A percentile compares a stretch with the other conserved stretches of the same genome.
phyloP scores from a whole-genome alignment of 2,888 invertebrate genomes.

The Acrobasis suavella region DNA sequence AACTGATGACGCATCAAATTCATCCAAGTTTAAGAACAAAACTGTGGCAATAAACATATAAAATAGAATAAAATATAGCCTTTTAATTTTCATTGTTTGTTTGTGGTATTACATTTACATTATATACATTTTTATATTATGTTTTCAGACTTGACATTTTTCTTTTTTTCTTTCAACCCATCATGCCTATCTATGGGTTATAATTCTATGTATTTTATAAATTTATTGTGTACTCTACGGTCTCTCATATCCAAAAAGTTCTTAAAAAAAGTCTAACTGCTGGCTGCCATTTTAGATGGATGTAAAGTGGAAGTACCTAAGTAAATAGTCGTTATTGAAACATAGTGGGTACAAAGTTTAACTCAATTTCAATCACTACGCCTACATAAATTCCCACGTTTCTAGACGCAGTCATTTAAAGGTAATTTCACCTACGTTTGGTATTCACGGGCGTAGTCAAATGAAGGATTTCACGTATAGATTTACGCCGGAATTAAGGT shows the following conservation, averaged over 20 bases:
- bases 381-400: neutral
- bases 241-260: too few relatives aligned
- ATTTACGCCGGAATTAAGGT: slow-evolving; percentile 9
- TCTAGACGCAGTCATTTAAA: slow-evolving; percentile 10
- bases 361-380: neutral
- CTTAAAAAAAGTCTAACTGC: too few relatives aligned
- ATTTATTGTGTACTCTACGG: too few relatives aligned
- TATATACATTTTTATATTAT: too few relatives aligned
- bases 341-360: too few relatives aligned
- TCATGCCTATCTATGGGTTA: too few relatives aligned
- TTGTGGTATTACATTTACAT: neutral
- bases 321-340: too few relatives aligned
- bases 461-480: slow-evolving; percentile 16
- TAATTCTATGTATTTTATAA: too few relatives aligned
- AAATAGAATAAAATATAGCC: neutral
- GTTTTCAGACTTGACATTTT: too few relatives aligned
- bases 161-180: too few relatives aligned
- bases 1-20: slow-evolving; percentile 1
- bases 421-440: slow-evolving; percentile 15
- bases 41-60: neutral
- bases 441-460: slow-evolving; percentile 16
- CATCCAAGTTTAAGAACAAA: neutral
- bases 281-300: too few relatives aligned
- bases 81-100: neutral
- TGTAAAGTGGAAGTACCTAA: too few relatives aligned